Conservation (phyloP, 2,113 vertebrate genomes). For the Poeciliopsis occidentalis region DNA sequence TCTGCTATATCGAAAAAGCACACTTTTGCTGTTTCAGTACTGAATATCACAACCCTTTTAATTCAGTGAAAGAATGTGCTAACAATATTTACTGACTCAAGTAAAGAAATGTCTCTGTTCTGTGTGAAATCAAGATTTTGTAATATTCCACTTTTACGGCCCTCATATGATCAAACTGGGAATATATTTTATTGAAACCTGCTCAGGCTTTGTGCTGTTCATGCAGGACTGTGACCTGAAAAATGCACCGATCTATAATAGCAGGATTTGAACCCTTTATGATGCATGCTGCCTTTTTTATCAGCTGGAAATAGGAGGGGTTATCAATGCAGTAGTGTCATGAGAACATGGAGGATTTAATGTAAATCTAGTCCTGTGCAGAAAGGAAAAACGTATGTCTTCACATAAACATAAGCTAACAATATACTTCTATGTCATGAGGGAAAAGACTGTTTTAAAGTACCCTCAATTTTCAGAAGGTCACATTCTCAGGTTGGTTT, state of each 20-base stretch:
- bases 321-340: background rate
- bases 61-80: background rate
- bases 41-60: background rate
- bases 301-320: background rate
- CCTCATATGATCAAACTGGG: slow-evolving; percentile 3
- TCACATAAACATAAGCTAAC: slow-evolving; percentile 1
- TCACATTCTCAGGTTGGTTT: slow-evolving; percentile 33
- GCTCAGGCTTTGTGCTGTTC: background rate
- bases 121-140: slow-evolving; percentile 21
- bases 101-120: background rate
- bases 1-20: background rate
- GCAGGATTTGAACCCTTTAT: slow-evolving; percentile 1
- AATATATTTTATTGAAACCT: slow-evolving; percentile 21
- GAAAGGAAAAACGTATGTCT: background rate
- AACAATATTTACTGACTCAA: background rate
- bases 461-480: slow-evolving; percentile 22
- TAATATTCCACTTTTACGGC: slow-evolving; percentile 10
- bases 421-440: background rate
- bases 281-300: background rate
- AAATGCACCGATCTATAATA: slow-evolving; percentile 12
- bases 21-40: background rate
- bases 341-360: background rate
- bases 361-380: background rate
- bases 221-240: slow-evolving; percentile 13
- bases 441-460: background rate